These are phyloP conservation scores for Grapholita molesta DNA, from an alignment of 1,140 invertebrate genomes.

Conservation along the genomic window DNA sequence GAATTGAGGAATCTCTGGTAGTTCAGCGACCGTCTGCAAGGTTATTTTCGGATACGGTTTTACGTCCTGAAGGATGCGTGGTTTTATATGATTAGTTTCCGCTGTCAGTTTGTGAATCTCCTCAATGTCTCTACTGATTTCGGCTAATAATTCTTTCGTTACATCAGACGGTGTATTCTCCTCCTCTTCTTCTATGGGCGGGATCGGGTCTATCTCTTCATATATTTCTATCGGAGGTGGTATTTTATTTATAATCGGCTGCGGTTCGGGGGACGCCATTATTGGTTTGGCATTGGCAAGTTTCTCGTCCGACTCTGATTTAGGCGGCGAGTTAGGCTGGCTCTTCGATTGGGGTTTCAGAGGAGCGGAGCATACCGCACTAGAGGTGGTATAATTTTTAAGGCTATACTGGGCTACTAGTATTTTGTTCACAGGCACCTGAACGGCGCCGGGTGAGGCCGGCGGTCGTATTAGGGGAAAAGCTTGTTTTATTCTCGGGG, in stretches of 20 bases:
- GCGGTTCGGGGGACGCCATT: slow-evolving; percentile 29
- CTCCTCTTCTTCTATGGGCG: slow-evolving; percentile 66
- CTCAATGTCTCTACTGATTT: slow-evolving; percentile 77
- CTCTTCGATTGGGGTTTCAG: slow-evolving; percentile 69
- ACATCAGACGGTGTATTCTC: slow-evolving; percentile 57
- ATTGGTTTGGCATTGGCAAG: slow-evolving; percentile 37
- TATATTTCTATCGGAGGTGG: slow-evolving; percentile 50
- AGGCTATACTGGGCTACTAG: slow-evolving; percentile 68
- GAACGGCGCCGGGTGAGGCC: slow-evolving; percentile 77
- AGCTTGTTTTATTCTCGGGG: slow-evolving; percentile 80
- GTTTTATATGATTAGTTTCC: slow-evolving; percentile 67
- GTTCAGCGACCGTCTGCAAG: slow-evolving; percentile 79
- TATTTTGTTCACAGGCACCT: slow-evolving; percentile 70
- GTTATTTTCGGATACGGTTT: slow-evolving; percentile 79
- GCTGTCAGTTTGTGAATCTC: slow-evolving; percentile 75
- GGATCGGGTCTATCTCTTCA: slow-evolving; percentile 61
- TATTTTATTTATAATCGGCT: slow-evolving; percentile 44
- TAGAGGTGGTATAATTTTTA: slow-evolving; percentile 65
- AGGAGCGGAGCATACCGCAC: slow-evolving; percentile 32
- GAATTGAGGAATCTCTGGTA: slow-evolving; percentile 80
- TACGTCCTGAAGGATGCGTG: slow-evolving; percentile 70
- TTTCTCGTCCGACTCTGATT: slow-evolving; percentile 62
- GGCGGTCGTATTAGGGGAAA: slow-evolving; percentile 80
- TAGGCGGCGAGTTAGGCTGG: slow-evolving; percentile 74
- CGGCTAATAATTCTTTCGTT: slow-evolving; percentile 68